Base-by-base conservation (phyloP, 2,888 invertebrate genomes). In the Eristalis intricaria region DNA sequence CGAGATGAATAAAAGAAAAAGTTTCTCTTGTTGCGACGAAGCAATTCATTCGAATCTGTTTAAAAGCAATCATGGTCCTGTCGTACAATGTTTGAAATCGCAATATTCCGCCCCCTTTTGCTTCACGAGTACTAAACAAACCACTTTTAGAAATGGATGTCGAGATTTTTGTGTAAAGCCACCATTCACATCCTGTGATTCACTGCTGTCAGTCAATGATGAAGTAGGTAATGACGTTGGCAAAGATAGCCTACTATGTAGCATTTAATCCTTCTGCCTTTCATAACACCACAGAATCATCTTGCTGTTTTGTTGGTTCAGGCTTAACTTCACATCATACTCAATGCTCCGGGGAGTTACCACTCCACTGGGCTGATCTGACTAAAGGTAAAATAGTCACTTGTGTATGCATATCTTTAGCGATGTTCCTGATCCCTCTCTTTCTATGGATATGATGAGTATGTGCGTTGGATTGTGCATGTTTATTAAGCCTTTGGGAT, bases 401-500 rank as follows among this genome's bases (percentile, higher is more conserved):
- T 40, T 15, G 10, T 69, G 23, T 64, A 75, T n/a, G 56, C 22
- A 43, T 63, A 29, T 63, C 29, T 32, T n/a, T 60, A 60, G 70
- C 2, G 8, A 40, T n/a, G n/a, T n/a, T n/a, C n/a, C n/a, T n/a
- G 61, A 58, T 29, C 38, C 65, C 80, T 61, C 61, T 8, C 61
- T 61, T 15, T 77, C 65, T 50, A 78, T 84, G 60, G 40, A 50
- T 32, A 63, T 56, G 32, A 69, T 35, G 69, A 64, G 63, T 70
- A 70, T 70, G 60, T 73, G 80, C 63, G 74, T 29, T 75, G 74
- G 65, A 70, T 79, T 83, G 75, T 83, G 74, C 83, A 86, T 83
- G 83, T 83, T 79, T 86, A 83, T 86, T 86, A 86, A 83, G 83
- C 78, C 83, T 70, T 82, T 70, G 73, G 75, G 86, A 86, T 83